Base-by-base conservation (phyloP, 2,888 invertebrate species). In the Tetranychus piercei region DNA sequence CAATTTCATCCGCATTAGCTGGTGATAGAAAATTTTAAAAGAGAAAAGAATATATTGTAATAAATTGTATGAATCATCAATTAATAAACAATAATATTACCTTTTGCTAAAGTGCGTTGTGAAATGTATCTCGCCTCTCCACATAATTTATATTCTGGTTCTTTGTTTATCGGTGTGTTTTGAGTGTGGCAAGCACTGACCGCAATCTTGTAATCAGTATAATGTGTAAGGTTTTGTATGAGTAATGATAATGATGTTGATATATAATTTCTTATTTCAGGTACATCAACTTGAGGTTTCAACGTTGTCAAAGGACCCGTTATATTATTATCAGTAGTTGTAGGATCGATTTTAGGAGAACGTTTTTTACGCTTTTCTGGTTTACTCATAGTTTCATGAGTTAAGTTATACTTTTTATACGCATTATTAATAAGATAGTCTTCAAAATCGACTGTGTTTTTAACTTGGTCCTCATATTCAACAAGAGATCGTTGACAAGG, bases 361-460 rank as follows among this genome's bases (percentile, higher is more conserved):
- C 55, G 55, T 6, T 55, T 55, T 15, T 55, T 55, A 15, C 55
- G 9, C 15, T 55, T 55, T 15, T 55, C 55, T 15, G 55, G 55
- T 55, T 55, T 55, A 3, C 55, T 15, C 55, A 55, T 55, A 6
- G 15, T 55, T 15, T 55, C 55, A 6, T 9, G 55, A 55, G 55
- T 55, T 55, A 55, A 15, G 7, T 55, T 55, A 55, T 55, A 55
- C 7, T 55, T 55, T 15, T 55, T 55, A 80, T 88, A 88, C 74
- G 92, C 88, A 81, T 85, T 85, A 82, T 92, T 91, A 80, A 91
- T 91, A 73, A 93, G 81, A 65, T 87, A 86, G 81, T 92, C 89
- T 82, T 93, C 92, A 81, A 93, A 92, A 43, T 86, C 84, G 72
- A 88, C 89, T 75, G 86, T 43, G 20, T 43, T 45, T 22, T 66